These are phyloP conservation scores for Xiphydria camelus DNA, from an alignment of 2,888 invertebrate species.

Conservation along the genomic window DNA sequence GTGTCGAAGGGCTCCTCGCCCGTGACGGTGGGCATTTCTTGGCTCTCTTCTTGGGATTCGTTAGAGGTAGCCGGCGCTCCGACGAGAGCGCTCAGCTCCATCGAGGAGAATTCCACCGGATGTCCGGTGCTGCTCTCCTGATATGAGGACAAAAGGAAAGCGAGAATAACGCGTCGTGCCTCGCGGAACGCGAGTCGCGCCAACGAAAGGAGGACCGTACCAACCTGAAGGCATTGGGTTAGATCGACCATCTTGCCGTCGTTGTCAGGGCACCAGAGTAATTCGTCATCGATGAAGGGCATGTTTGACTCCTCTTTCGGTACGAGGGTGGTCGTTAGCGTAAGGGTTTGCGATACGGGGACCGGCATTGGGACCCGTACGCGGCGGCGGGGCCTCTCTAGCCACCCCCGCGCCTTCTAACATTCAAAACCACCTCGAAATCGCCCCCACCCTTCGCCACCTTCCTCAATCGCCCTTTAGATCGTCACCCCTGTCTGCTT, in stretches of 20 bases:
- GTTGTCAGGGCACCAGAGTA: slow-evolving; percentile 92
- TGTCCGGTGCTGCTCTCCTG: slow-evolving; percentile 54
- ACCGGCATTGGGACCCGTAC: slow-evolving; percentile 58
- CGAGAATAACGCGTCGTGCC: background rate
- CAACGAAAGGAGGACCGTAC: slow-evolving; percentile 25
- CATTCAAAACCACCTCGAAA: slow-evolving; percentile 52
- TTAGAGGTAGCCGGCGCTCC: slow-evolving; percentile 44
- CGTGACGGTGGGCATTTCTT: slow-evolving; percentile 44
- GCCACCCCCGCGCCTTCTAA: slow-evolving; percentile 57
- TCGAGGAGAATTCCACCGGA: slow-evolving; percentile 52
- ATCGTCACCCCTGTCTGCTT: background rate
- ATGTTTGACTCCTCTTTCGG: slow-evolving; percentile 66
- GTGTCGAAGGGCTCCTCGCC: slow-evolving; percentile 83
- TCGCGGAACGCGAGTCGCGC: background rate
- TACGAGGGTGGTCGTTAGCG: slow-evolving; percentile 55
- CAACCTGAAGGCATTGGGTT: slow-evolving; percentile 84
- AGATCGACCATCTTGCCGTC: slow-evolving; percentile 93
- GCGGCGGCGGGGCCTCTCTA: slow-evolving; percentile 56
- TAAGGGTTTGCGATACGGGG: slow-evolving; percentile 56
- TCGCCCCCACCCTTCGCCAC: slow-evolving; percentile 23
- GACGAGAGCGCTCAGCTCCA: slow-evolving; percentile 52
- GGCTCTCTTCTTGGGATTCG: slow-evolving; percentile 47
- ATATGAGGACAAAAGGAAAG: slow-evolving; percentile 6
- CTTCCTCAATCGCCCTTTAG: slow-evolving; percentile 18
- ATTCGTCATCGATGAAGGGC: slow-evolving; percentile 96